Conservation (phyloP, 1,140 invertebrate genomes). For the Drosophila funebris region DNA sequence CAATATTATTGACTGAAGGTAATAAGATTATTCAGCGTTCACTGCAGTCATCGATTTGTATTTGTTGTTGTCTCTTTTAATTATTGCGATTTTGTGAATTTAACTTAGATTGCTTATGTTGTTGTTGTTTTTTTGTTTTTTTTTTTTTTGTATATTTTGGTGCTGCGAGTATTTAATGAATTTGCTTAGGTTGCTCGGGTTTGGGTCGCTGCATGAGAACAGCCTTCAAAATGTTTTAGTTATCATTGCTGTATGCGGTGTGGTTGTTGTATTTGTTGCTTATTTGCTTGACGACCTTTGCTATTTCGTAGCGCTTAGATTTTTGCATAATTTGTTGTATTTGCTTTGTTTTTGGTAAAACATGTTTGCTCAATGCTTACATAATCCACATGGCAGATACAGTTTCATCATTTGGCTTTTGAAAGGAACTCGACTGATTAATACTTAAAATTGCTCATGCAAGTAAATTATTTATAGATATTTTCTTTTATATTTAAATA, state of each 20-base stretch:
- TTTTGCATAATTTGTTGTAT: slow-evolving; percentile 63
- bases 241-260: slow-evolving; percentile 21
- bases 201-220: slow-evolving; percentile 77
- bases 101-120: slow-evolving; percentile 55
- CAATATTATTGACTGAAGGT: slow-evolving; percentile 11
- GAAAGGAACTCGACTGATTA: slow-evolving; percentile 22
- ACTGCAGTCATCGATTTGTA: slow-evolving; percentile 68
- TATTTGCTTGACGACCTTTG: slow-evolving; percentile 65
- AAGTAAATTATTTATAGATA: slow-evolving; percentile 5
- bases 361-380: slow-evolving; percentile 65
- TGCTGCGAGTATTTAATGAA: slow-evolving; percentile 38
- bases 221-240: slow-evolving; percentile 61
- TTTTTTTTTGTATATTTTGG: slow-evolving; percentile 37
- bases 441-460: slow-evolving; percentile 37
- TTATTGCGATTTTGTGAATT: slow-evolving; percentile 57
- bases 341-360: slow-evolving; percentile 37
- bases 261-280: slow-evolving; percentile 25
- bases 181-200: slow-evolving; percentile 46
- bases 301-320: slow-evolving; percentile 67
- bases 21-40: slow-evolving; percentile 19
- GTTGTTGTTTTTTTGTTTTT: slow-evolving; percentile 54
- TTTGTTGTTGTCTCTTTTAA: slow-evolving; percentile 63
- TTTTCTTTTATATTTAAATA: background rate
- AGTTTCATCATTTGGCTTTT: slow-evolving; percentile 26
- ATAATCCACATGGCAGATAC: slow-evolving; percentile 48